Base-by-base conservation (phyloP, 2,888 invertebrate species). In the Alviniconcha strummeri region DNA sequence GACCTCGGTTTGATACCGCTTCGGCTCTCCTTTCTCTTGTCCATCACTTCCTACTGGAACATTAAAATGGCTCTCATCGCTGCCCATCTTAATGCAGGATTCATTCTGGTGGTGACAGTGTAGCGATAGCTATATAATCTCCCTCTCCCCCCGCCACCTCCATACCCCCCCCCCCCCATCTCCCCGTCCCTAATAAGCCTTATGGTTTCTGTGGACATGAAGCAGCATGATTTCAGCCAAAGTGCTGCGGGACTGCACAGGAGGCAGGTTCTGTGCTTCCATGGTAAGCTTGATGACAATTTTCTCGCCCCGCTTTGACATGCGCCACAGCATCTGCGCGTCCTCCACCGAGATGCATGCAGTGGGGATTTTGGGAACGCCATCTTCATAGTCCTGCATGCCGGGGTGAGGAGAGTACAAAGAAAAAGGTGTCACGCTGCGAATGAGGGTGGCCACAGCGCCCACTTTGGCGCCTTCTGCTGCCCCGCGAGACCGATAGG, bases 321-420 rank as follows among this genome's bases (percentile, higher is more conserved):
- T 94, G 93, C 97, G 95, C 84, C 95, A 93, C 77, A 97, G 93
- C 93, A 97, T 94, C 91, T 96, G 95, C 5, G 97, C 96, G 93
- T 97, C 97, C 94, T 97, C 97, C 17, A 96, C 94, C 0, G 97
- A 96, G 55, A 97, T 96, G 84, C 92, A 92, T 5, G 92, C 92
- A 81, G 91, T 90, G 8, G 92, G 92, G 56, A 92, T 92, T 80
- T 84, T 86, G 11, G 80, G 80, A 55, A 85, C 81, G 11, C 80
- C 84, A 67, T 76, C 74, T 72, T 86, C 81, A 89, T 86, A 87
- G 69, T 84, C 92, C 94, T 96, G 96, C 92, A 95, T 94, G 1
- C 97, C 97, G 0, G 97, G 96, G 89, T 97, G 97, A 0, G 97
- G 96, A 0, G 96, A 95, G 88, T 96, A 95, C 71, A 97, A 95